phyloP scores from a whole-genome alignment of 2,888 invertebrate genomes.

The Drosophila nigricruria region DNA sequence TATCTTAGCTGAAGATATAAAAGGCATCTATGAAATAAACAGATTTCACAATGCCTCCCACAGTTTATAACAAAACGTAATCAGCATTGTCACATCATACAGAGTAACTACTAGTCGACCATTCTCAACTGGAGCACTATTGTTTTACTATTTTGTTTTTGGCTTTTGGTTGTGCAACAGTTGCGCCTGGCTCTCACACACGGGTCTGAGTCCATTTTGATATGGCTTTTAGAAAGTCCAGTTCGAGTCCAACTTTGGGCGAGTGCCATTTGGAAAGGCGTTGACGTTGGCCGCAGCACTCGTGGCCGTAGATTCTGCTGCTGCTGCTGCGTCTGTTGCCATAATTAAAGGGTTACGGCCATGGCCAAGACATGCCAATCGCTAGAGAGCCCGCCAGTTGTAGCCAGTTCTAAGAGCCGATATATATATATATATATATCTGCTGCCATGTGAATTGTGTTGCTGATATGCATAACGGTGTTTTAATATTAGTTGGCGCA shows the following conservation, averaged over 20 bases:
- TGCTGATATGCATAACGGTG: conserved; percentile 80
- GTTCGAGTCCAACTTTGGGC: conserved; percentile 40
- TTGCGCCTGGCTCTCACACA: conserved; percentile 37
- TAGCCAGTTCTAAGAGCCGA: conserved; percentile 36
- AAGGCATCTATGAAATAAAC: not conserved
- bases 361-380: conserved; percentile 71
- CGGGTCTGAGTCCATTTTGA: conserved; percentile 50
- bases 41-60: not conserved
- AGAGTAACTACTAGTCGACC: conserved; percentile 6
- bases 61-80: not conserved
- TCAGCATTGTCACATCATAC: not conserved
- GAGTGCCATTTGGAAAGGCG: conserved; percentile 79
- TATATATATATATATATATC: conserved; percentile 19
- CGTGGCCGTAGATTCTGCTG: conserved; percentile 32
- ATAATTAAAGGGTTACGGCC: conserved; percentile 80
- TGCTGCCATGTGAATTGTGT: conserved; percentile 58
- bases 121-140: conserved; percentile 14
- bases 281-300: conserved; percentile 62
- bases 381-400: conserved; percentile 42
- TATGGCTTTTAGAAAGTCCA: conserved; percentile 74
- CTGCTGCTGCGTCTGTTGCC: conserved; percentile 49
- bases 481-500: conserved; percentile 78
- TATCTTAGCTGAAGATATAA: not conserved
- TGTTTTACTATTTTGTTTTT: conserved; percentile 30
- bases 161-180: conserved; percentile 44